These are phyloP conservation scores for Oryzias celebensis DNA, from an alignment of 2,113 vertebrate species.

Conservation along the genomic window DNA sequence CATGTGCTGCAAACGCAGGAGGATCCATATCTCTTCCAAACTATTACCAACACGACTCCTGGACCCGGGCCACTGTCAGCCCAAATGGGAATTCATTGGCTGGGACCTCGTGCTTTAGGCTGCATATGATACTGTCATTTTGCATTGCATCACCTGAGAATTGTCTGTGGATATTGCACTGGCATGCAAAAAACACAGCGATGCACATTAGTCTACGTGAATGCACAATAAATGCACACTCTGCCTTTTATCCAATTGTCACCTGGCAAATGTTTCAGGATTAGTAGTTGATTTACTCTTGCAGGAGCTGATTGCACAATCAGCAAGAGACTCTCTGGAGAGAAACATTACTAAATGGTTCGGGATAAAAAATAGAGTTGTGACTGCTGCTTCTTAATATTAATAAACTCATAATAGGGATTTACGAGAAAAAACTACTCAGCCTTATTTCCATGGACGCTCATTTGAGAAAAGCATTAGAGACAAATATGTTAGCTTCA, in stretches of 20 bases:
- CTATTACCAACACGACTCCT: conserved; percentile 29
- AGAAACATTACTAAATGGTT: too few relatives aligned
- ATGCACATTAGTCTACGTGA: conserved; percentile 23
- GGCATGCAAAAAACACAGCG: conserved; percentile 29
- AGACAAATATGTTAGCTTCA: neutral
- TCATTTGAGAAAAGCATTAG: too few relatives aligned
- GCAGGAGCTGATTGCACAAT: conserved; percentile 29
- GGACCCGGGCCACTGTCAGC: conserved; percentile 32
- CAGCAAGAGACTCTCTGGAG: conserved; percentile 2
- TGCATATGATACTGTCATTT: conserved; percentile 36
- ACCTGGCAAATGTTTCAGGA: conserved; percentile 26
- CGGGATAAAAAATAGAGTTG: too few relatives aligned
- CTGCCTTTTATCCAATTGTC: conserved; percentile 26
- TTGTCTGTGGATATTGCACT: conserved; percentile 4
- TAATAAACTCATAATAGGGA: neutral
- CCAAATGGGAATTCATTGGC: conserved; percentile 39
- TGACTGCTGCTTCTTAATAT: neutral
- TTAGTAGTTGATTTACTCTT: conserved; percentile 29
- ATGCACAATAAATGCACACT: conserved; percentile 14
- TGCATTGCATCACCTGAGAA: conserved; percentile 24
- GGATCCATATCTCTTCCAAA: conserved; percentile 28
- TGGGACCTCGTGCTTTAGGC: conserved; percentile 7
- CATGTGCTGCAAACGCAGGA: conserved; percentile 50
- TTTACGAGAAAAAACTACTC: neutral
- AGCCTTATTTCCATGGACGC: neutral